Percentiles rank a stretch among this genome's conserved stretches.
Evolutionary conservation across 2,797 vertebrate species (phyloP).

Genomic region (Fratercula arctica): DNA sequence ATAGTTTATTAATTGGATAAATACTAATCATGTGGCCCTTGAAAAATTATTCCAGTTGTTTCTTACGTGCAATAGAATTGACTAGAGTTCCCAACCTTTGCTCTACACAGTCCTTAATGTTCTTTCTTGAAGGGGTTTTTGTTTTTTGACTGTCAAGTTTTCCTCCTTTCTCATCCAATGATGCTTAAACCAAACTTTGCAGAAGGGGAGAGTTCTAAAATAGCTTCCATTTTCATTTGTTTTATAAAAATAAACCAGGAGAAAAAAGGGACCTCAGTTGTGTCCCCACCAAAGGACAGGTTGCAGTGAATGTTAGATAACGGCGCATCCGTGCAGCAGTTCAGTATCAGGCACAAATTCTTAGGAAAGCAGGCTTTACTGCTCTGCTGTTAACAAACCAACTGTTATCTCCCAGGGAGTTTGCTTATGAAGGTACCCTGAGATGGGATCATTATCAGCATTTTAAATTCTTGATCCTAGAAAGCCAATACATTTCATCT

Average conservation of each 20-base stretch:
- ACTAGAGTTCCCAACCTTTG: not conserved
- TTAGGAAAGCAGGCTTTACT: not conserved
- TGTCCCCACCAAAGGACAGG: not conserved
- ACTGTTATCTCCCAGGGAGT: constrained; percentile 29
- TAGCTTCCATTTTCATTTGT: not conserved
- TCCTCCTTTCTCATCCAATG: not conserved
- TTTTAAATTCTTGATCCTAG: constrained; percentile 49
- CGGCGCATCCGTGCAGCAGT: fast-evolving
- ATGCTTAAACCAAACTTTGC: not conserved
- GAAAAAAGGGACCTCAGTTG: not conserved
- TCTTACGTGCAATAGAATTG: not conserved
- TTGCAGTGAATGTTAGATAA: not conserved
- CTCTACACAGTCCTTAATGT: not conserved
- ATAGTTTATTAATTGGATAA: not conserved
- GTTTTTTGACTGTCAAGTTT: not conserved
- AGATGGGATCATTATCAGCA: constrained; percentile 7
- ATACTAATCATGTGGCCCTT: not conserved
- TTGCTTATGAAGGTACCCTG: not conserved
- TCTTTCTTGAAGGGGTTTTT: not conserved
- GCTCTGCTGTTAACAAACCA: not conserved
- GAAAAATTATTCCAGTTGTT: not conserved
- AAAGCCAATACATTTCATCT: constrained; percentile 4
- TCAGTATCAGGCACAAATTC: not conserved
- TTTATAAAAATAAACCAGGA: not conserved
- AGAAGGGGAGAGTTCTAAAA: not conserved